Evolutionary conservation across 2,888 invertebrate species (phyloP).

Genomic region (Apamea anceps): DNA sequence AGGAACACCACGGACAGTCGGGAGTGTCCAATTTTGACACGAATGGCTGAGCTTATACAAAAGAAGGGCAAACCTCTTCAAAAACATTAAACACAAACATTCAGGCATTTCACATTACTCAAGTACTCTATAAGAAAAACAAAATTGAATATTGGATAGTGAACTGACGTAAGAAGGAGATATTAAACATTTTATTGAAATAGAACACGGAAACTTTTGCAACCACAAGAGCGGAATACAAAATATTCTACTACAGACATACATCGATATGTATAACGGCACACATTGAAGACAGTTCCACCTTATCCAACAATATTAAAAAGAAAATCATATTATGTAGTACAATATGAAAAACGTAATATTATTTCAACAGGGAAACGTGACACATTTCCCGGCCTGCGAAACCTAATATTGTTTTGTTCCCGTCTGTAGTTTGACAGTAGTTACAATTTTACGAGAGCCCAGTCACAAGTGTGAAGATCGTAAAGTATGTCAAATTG

Average conservation of each 20-base stretch:
- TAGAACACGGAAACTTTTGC: conserved; percentile 13
- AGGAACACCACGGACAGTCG: conserved; percentile 78
- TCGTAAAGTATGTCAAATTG: conserved; percentile 76
- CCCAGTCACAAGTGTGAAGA: conserved; percentile 76
- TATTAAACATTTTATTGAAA: conserved; percentile 30
- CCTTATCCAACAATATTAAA: conserved; percentile 58
- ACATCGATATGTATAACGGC: conserved; percentile 47
- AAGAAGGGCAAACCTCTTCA: conserved; percentile 38
- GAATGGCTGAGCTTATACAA: conserved; percentile 64
- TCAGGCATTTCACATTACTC: conserved; percentile 21
- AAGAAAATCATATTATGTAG: conserved; percentile 48
- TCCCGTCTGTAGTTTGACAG: conserved; percentile 66
- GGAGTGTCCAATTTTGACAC: conserved; percentile 69
- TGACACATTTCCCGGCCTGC: conserved; percentile 55
- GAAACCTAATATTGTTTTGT: conserved; percentile 69
- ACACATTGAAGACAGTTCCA: conserved; percentile 54
- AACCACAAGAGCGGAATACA: conserved; percentile 36
- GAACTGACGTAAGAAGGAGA: conserved; percentile 13
- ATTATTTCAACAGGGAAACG: conserved; percentile 55
- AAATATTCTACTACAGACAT: conserved; percentile 38
- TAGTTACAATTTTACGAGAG: conserved; percentile 73
- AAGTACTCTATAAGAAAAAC: conserved; percentile 7
- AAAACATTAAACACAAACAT: conserved; percentile 22
- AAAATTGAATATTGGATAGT: conserved; percentile 38
- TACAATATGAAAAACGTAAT: conserved; percentile 64